A percentile compares a stretch with the other conserved stretches of the same genome.
These are phyloP conservation scores for Drepana arcuata DNA, from an alignment of 1,140 invertebrate genomes.

Conservation along the genomic window DNA sequence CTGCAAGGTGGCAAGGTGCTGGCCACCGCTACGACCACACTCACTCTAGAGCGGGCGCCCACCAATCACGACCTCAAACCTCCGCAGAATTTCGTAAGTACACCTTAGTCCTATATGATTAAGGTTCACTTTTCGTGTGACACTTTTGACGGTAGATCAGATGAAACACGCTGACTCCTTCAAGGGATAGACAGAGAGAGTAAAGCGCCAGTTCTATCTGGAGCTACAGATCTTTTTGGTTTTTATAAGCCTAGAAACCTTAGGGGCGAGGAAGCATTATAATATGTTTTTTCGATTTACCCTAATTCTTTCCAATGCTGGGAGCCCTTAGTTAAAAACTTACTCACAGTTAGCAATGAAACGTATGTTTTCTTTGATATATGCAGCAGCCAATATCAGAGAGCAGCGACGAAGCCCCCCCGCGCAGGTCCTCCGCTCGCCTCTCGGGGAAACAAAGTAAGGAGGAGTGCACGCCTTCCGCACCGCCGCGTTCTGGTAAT, in stretches of 20 bases:
- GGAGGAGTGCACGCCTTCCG: conserved; percentile 33
- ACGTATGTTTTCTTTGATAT: conserved; percentile 1
- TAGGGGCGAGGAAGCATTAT: too few relatives aligned
- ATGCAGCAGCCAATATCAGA: conserved; percentile 59
- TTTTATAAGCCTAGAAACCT: too few relatives aligned
- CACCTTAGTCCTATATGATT: neutral
- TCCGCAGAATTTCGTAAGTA: conserved; percentile 56
- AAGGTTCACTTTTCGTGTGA: neutral
- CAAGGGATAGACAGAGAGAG: too few relatives aligned
- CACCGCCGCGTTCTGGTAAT: conserved; percentile 44
- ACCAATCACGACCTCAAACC: conserved; percentile 54
- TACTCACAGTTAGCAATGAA: too few relatives aligned
- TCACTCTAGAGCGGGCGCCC: conserved; percentile 49
- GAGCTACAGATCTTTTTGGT: too few relatives aligned
- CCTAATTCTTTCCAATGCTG: too few relatives aligned
- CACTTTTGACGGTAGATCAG: too few relatives aligned
- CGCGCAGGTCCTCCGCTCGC: conserved; percentile 28
- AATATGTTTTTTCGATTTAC: too few relatives aligned
- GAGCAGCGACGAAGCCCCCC: conserved; percentile 51
- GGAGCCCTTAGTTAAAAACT: too few relatives aligned
- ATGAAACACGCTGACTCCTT: too few relatives aligned
- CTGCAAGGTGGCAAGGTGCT: conserved; percentile 58
- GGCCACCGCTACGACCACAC: conserved; percentile 57
- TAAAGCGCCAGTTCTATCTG: too few relatives aligned
- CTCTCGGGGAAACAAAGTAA: conserved; percentile 16